Evolutionary conservation across 2,113 vertebrate species (phyloP).

Genomic region (Corythaeola cristata): DNA sequence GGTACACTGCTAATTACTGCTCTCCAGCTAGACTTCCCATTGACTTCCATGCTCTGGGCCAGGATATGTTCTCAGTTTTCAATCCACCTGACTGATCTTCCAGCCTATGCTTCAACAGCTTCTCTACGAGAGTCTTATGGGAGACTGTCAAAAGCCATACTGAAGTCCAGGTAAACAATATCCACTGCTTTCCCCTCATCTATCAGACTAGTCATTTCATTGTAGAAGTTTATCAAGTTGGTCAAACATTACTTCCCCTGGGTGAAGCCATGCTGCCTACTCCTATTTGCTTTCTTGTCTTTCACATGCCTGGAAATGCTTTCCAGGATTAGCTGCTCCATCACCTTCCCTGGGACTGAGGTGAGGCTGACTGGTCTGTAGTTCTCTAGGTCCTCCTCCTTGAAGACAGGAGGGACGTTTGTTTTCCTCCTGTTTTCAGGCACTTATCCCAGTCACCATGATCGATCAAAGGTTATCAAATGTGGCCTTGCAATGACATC

Average conservation of each 20-base stretch:
- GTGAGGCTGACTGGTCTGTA: not conserved
- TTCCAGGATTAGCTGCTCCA: not conserved
- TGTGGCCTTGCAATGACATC: fast-evolving
- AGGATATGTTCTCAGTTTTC: not conserved
- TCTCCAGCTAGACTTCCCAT: not conserved
- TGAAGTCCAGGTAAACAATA: not conserved
- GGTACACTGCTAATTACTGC: not conserved
- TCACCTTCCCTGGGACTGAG: not conserved
- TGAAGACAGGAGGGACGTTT: not conserved
- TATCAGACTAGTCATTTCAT: not conserved
- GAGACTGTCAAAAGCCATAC: not conserved
- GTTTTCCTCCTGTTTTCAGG: not conserved
- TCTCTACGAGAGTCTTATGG: not conserved
- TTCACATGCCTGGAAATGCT: not conserved
- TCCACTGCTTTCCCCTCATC: not conserved
- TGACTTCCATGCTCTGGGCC: not conserved
- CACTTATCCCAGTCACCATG: not conserved
- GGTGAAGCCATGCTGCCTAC: not conserved
- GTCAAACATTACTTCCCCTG: not conserved
- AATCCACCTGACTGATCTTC: not conserved
- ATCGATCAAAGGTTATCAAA: not conserved
- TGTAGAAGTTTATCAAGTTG: not conserved
- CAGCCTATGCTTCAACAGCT: not conserved
- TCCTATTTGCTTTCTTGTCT: not conserved
- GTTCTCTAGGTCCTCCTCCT: not conserved